Evolutionary conservation across 2,888 invertebrate genomes (phyloP), one percentile per base, ranked within the genome.

Genomic region (Aphodius sticticus): DNA sequence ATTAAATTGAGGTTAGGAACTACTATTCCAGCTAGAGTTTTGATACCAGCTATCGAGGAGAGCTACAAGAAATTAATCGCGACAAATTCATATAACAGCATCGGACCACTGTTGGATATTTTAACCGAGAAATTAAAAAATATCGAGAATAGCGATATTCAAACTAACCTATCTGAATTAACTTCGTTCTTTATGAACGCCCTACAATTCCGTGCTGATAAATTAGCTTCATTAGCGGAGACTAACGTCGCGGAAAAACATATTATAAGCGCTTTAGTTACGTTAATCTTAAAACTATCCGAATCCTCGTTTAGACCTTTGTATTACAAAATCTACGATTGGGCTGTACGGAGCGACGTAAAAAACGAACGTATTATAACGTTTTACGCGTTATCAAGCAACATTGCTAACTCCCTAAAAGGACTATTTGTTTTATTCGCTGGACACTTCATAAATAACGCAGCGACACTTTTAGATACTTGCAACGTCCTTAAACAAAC

Each of bases 371-470:
- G 96, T 80, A 90, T 93, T 12, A 94, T 97, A 76, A 96, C 97
- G 0, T 98, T 97, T 88, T 97, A 96, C 87, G 92, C 94, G 92
- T 87, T 97, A 53, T 95, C 96, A 80, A 92, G 92, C 81, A 93
- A 93, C 71, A 93, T 98, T 76, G 96, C 97, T 0, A 94, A 95
- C 78, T 93, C 93, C 81, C 90, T 99, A 5, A 96, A 97, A 88
- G 95, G 96, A 6, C 90, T 99, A 0, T 98, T 98, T 88, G 95
- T 96, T 0, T 90, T 97, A n/a, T 98, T 98, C 87, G 96, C 97
- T 75, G 95, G 95, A 0, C 95, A 96, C 85, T 95, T 97, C 84
- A 90, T 98, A 15, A 94, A 94, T 85, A 95, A 97, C 87, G 94
- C 96, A 0, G 94, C 96, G 0, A 91, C 92, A 0, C 88, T 96